phyloP scores from a whole-genome alignment of 1,140 invertebrate genomes.

The Cyclina sinensis region DNA sequence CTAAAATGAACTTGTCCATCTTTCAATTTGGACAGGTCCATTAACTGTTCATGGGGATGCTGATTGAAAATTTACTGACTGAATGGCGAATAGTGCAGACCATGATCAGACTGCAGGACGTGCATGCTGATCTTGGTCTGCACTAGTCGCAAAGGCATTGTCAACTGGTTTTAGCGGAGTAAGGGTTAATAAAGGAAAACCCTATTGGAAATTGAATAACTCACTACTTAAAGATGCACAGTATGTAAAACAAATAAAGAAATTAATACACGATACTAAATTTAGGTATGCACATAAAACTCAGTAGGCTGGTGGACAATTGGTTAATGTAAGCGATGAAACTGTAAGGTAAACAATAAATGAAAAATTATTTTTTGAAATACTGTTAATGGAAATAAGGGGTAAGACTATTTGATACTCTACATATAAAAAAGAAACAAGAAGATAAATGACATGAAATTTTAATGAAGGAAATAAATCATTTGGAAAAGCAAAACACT shows the following conservation, averaged over 20 bases:
- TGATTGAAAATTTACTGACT: too few relatives aligned
- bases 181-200: constrained; percentile 6
- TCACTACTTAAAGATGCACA: constrained; percentile 28
- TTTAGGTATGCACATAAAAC: not conserved
- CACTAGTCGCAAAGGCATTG: too few relatives aligned
- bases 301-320: not conserved
- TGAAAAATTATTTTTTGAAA: constrained; percentile 60
- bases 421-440: constrained; percentile 8
- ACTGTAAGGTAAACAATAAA: constrained; percentile 31
- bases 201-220: constrained; percentile 62
- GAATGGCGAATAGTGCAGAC: too few relatives aligned
- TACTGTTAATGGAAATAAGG: constrained; percentile 54
- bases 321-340: constrained; percentile 28
- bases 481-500: constrained; percentile 15
- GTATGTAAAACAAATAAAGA: constrained; percentile 28
- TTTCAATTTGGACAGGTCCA: too few relatives aligned
- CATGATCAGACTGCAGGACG: too few relatives aligned
- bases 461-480: not conserved
- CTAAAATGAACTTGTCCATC: too few relatives aligned
- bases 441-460: not conserved
- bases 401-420: constrained; percentile 51
- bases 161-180: too few relatives aligned
- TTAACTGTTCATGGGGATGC: too few relatives aligned
- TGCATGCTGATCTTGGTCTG: too few relatives aligned
- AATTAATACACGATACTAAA: not conserved